These are phyloP conservation scores for Rhynchomys soricoides DNA, from an alignment of 2,113 vertebrate genomes.

Conservation along the genomic window DNA sequence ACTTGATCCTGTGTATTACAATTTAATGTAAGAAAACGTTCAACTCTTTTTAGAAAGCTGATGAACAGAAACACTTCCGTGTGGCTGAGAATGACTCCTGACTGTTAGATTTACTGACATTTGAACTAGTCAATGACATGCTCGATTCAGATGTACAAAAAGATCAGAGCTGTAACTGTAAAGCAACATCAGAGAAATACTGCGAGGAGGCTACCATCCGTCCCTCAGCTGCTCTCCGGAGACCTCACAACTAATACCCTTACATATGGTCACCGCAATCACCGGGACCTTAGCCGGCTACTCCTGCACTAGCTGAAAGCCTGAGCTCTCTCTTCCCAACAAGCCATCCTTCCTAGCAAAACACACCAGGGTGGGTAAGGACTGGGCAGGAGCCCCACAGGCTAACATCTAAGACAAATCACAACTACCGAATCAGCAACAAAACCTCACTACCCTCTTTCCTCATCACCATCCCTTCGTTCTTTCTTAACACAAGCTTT, in stretches of 20 bases:
- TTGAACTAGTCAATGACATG: slow-evolving; percentile 29
- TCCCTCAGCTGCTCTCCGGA: neutral
- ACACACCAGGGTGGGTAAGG: neutral
- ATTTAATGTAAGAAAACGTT: neutral
- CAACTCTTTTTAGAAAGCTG: slow-evolving; percentile 20
- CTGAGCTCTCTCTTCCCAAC: neutral
- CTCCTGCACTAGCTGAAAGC: neutral
- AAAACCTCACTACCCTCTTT: neutral
- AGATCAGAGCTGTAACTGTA: neutral
- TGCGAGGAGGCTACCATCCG: neutral
- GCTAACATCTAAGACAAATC: slow-evolving; percentile 22
- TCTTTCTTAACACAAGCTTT: slow-evolving; percentile 26
- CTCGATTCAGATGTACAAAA: neutral
- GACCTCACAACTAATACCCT: slow-evolving; percentile 10
- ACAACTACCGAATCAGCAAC: neutral
- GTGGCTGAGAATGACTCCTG: slow-evolving; percentile 13
- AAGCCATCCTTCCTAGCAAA: neutral
- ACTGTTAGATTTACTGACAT: slow-evolving; percentile 27
- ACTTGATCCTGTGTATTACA: slow-evolving; percentile 12
- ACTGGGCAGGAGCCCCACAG: neutral
- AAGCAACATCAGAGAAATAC: slow-evolving; percentile 25
- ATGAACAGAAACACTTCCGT: slow-evolving; percentile 45
- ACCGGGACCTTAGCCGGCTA: neutral
- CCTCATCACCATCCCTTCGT: neutral
- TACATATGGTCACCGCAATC: neutral